Percentiles rank a stretch among this genome's conserved stretches.
Evolutionary conservation across 2,888 invertebrate species (phyloP).

Genomic region (Neria commutata): DNA sequence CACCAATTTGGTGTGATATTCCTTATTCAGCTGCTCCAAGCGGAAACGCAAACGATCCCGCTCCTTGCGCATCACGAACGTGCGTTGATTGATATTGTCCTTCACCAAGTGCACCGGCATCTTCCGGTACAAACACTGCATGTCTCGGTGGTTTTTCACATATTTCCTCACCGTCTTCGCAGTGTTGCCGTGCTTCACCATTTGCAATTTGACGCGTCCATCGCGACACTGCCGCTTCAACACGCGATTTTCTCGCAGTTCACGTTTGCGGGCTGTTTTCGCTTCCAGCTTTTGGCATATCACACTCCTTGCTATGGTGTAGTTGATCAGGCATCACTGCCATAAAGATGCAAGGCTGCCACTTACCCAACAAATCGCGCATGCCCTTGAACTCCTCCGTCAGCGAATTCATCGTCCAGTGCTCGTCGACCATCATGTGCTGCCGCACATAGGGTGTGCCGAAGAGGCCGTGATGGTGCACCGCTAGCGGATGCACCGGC

Average conservation of each 20-base stretch:
- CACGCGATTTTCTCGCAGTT: slow-evolving; percentile 10
- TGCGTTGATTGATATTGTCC: slow-evolving; percentile 42
- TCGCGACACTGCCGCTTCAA: slow-evolving; percentile 38
- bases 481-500: slow-evolving; percentile 50
- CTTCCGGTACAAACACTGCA: slow-evolving; percentile 38
- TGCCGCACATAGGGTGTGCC: slow-evolving; percentile 52
- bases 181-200: slow-evolving; percentile 26
- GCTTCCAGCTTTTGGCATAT: background rate
- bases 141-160: slow-evolving; percentile 37
- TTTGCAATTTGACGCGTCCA: slow-evolving; percentile 34
- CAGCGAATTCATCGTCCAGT: slow-evolving; percentile 53
- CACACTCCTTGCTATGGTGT: too few species aligned
- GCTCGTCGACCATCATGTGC: slow-evolving; percentile 55
- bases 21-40: slow-evolving; percentile 23
- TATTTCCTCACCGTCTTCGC: slow-evolving; percentile 37
- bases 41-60: slow-evolving; percentile 35
- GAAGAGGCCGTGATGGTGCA: slow-evolving; percentile 56
- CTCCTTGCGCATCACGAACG: slow-evolving; percentile 42
- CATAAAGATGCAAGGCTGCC: too few species aligned
- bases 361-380: slow-evolving; percentile 53
- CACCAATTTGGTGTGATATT: slow-evolving; percentile 36
- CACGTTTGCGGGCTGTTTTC: slow-evolving; percentile 5
- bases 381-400: slow-evolving; percentile 54
- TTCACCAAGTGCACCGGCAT: slow-evolving; percentile 39
- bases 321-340: background rate